Percentiles rank a stretch among this genome's conserved stretches.
phyloP scores from a whole-genome alignment of 2,113 vertebrate species.

The Apteryx mantelli region DNA sequence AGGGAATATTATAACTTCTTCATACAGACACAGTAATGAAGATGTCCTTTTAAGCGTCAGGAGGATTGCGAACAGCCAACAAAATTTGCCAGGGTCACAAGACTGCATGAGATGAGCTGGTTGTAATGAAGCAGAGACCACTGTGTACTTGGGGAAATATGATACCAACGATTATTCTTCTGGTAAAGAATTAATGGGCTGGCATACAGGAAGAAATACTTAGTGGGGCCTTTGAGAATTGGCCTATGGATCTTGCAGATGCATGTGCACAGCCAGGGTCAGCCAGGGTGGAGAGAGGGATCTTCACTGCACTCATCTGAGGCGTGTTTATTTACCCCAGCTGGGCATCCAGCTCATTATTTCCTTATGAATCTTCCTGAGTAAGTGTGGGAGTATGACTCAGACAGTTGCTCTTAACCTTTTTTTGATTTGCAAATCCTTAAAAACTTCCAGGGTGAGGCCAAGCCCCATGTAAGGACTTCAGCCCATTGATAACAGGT shows the following conservation, averaged over 20 bases:
- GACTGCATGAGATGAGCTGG: not conserved
- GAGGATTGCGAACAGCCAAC: not conserved
- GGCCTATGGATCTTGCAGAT: not conserved
- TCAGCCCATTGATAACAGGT: not conserved
- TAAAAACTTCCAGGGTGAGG: not conserved
- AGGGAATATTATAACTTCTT: not conserved
- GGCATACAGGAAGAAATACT: not conserved
- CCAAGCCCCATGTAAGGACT: not conserved
- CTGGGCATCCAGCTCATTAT: not conserved
- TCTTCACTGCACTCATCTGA: not conserved
- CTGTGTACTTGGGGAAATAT: constrained; percentile 13
- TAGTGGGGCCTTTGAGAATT: not conserved
- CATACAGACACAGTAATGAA: not conserved
- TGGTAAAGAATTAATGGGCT: not conserved
- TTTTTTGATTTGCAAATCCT: not conserved
- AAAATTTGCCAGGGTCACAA: not conserved
- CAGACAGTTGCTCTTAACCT: not conserved
- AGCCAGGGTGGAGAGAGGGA: not conserved
- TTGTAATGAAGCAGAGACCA: constrained; percentile 11
- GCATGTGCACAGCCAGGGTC: not conserved
- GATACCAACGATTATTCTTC: constrained; percentile 13
- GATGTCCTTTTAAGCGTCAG: not conserved
- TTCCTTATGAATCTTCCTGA: not conserved
- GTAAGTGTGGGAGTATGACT: not conserved
- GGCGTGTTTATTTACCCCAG: not conserved